Percentiles rank a stretch among this genome's conserved stretches.
Evolutionary conservation across 2,113 vertebrate genomes (phyloP).

Genomic region (Ctenomys sociabilis): DNA sequence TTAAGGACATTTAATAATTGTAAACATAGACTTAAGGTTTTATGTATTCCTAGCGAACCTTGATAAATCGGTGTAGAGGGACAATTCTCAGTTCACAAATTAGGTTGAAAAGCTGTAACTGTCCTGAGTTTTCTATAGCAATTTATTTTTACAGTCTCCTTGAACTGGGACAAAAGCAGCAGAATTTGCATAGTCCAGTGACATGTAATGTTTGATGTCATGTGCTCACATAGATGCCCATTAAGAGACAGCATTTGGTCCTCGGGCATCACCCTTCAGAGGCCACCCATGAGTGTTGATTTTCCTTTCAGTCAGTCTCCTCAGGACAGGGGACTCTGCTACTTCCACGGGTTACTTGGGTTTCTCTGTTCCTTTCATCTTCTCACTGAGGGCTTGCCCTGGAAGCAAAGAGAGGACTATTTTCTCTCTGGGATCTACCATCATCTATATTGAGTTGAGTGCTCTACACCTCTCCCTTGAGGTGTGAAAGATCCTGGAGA

Average conservation of each 20-base stretch:
- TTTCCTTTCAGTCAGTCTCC: neutral
- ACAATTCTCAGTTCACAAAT: constrained; percentile 24
- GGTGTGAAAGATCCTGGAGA: neutral
- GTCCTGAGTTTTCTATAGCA: neutral
- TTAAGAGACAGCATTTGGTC: neutral
- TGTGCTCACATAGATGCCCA: neutral
- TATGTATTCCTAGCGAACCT: neutral
- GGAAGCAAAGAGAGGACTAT: neutral
- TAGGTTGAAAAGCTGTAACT: neutral
- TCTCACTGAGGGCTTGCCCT: neutral
- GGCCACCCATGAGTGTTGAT: neutral
- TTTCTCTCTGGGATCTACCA: neutral
- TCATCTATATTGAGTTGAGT: neutral
- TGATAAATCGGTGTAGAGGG: neutral
- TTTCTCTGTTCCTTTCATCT: neutral
- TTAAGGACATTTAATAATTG: neutral
- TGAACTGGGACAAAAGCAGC: neutral
- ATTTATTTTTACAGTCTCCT: neutral
- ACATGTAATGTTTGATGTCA: neutral
- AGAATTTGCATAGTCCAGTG: neutral
- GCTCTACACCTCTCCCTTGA: neutral
- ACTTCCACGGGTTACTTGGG: neutral
- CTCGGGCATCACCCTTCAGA: neutral
- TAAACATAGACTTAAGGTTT: neutral
- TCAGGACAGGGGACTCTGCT: neutral